Evolutionary conservation across 2,797 vertebrate species (phyloP).

Genomic region (Harpagifer antarcticus): DNA sequence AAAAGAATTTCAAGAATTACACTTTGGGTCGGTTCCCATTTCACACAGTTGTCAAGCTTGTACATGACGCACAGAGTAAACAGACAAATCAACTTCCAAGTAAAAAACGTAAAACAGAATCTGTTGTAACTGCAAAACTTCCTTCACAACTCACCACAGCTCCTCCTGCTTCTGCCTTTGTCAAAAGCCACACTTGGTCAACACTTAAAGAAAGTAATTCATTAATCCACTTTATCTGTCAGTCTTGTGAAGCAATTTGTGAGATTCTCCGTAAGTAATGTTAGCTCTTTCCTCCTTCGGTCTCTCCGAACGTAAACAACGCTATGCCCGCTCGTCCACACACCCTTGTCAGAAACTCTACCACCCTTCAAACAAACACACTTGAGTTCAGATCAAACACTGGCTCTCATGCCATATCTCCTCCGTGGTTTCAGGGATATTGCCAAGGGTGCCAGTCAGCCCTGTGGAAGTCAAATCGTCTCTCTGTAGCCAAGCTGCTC

Average conservation of each 20-base stretch:
- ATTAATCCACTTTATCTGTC: constrained; percentile 7
- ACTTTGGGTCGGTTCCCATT: neutral
- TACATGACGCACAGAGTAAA: neutral
- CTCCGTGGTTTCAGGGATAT: constrained; percentile 57
- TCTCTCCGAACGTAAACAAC: constrained; percentile 32
- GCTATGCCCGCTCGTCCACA: constrained; percentile 25
- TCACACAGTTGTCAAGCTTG: constrained; percentile 12
- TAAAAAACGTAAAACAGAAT: constrained; percentile 2
- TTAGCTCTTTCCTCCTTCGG: neutral
- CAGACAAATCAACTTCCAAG: constrained; percentile 4
- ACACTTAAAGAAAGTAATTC: neutral
- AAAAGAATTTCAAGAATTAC: neutral
- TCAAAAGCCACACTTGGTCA: constrained; percentile 9
- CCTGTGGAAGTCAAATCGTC: constrained; percentile 56
- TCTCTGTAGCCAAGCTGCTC: constrained; percentile 43
- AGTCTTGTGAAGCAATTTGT: constrained; percentile 8
- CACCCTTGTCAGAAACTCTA: constrained; percentile 54
- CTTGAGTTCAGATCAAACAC: constrained; percentile 69
- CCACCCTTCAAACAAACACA: constrained; percentile 72
- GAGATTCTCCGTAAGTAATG: constrained; percentile 23
- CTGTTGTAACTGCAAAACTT: neutral
- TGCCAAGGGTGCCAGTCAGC: constrained; percentile 54
- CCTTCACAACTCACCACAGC: constrained; percentile 13
- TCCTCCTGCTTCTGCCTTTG: neutral
- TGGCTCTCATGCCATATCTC: constrained; percentile 53